Evolutionary conservation across 35 echinoderm and acorn worm genomes (phyloP).

Genomic region (Ophiothrix spiculata): DNA sequence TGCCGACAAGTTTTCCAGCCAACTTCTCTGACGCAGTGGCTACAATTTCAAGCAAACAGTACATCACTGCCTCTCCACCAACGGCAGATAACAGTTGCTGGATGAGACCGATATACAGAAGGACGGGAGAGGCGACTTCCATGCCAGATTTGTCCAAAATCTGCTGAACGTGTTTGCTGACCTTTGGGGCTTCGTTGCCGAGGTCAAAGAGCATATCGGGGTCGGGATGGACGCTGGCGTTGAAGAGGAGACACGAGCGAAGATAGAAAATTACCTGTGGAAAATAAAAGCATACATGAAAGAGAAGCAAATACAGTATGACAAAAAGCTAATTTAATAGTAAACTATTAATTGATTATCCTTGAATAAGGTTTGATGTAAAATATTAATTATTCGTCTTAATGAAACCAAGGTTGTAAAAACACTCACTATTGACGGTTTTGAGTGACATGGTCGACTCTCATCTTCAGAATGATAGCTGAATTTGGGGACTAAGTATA

Average conservation of each 20-base stretch:
- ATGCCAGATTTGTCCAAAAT: conserved; percentile 26
- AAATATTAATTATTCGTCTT: too few species aligned
- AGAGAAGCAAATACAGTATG: too few species aligned
- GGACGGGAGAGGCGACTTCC: conserved; percentile 4
- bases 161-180: conserved; percentile 55
- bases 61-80: conserved; percentile 57
- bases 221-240: conserved; percentile 50
- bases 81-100: conserved; percentile 56
- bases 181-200: conserved; percentile 47
- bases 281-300: background rate
- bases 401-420: too few species aligned
- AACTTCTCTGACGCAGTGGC: conserved; percentile 54
- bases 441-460: too few species aligned
- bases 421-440: too few species aligned
- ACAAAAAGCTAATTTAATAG: too few species aligned
- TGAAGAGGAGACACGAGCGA: conserved; percentile 59
- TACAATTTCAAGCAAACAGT: conserved; percentile 83
- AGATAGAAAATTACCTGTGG: conserved; percentile 81
- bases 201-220: conserved; percentile 50
- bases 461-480: too few species aligned
- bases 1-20: conserved; percentile 45
- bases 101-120: conserved; percentile 64
- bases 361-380: too few species aligned
- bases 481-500: too few species aligned
- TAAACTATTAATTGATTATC: too few species aligned